Percentiles rank a stretch among this genome's conserved stretches.
phyloP scores from a whole-genome alignment of 2,888 invertebrate genomes.

The Agrotis exclamationis region DNA sequence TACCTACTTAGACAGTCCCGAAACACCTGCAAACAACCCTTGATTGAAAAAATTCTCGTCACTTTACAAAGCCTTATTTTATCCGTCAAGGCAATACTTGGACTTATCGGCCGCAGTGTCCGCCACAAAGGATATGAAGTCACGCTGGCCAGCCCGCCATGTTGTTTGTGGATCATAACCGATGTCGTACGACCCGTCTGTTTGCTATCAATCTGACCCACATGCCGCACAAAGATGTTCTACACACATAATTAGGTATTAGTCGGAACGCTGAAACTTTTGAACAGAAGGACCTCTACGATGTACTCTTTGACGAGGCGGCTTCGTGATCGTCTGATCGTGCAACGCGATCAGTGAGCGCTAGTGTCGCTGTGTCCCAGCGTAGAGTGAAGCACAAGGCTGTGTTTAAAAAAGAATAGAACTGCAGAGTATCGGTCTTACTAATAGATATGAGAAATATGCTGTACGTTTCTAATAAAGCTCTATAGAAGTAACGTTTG shows the following conservation, averaged over 20 bases:
- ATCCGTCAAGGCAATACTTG: not conserved
- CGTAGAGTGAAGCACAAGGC: no score
- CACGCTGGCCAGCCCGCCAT: constrained; percentile 9
- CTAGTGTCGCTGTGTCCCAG: no score
- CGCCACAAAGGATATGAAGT: constrained; percentile 28
- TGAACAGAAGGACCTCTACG: constrained; percentile 16
- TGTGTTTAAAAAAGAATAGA: no score
- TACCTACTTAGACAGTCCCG: no score
- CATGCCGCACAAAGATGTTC: constrained; percentile 41
- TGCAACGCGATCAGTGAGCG: no score
- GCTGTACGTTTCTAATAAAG: not conserved
- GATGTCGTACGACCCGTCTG: constrained; percentile 32
- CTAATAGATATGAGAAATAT: no score
- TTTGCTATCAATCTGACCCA: constrained; percentile 61
- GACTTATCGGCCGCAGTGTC: no score
- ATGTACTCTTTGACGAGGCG: no score
- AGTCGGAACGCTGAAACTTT: not conserved
- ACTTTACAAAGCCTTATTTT: not conserved
- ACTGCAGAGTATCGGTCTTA: not conserved
- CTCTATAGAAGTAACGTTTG: no score
- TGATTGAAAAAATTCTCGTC: not conserved
- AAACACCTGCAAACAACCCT: not conserved
- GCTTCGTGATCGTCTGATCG: no score
- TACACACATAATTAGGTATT: constrained; percentile 50
- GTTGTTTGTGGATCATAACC: constrained; percentile 56